A percentile compares a stretch with the other conserved stretches of the same genome.
phyloP scores from a whole-genome alignment of 2,113 vertebrate species.

The Lophura nycthemera region DNA sequence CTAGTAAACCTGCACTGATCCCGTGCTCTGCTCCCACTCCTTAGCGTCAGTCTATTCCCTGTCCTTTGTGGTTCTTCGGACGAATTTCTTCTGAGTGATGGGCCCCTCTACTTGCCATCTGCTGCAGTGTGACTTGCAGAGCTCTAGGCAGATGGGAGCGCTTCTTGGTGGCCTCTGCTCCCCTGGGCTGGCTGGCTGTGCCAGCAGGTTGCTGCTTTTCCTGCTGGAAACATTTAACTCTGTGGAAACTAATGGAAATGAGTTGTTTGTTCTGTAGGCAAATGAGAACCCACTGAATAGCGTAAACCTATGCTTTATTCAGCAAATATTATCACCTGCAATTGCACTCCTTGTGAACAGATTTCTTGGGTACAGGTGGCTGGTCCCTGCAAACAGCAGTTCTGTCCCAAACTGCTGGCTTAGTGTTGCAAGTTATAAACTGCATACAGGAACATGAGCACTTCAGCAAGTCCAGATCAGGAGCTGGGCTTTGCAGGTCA shows the following conservation, averaged over 20 bases:
- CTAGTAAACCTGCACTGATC: background rate
- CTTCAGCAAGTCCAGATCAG: background rate
- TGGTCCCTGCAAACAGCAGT: background rate
- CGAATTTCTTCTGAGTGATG: background rate
- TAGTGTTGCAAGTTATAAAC: background rate
- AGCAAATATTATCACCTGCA: background rate
- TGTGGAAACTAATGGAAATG: background rate
- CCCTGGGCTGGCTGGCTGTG: background rate
- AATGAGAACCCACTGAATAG: background rate
- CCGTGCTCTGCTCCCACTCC: background rate
- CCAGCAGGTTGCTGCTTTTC: background rate
- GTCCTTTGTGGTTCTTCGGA: background rate
- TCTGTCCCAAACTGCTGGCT: background rate
- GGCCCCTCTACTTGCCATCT: background rate
- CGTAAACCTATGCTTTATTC: background rate
- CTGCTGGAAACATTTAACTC: background rate
- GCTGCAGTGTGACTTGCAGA: background rate
- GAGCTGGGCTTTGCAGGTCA: background rate
- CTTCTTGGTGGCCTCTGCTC: fast-evolving
- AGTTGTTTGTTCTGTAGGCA: background rate
- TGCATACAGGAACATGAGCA: background rate
- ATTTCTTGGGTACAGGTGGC: background rate
- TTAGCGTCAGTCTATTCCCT: background rate
- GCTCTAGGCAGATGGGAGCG: background rate
- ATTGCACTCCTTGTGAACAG: fast-evolving